These are phyloP conservation scores for Euzophera pinguis DNA, from an alignment of 2,888 invertebrate genomes.

Conservation along the genomic window DNA sequence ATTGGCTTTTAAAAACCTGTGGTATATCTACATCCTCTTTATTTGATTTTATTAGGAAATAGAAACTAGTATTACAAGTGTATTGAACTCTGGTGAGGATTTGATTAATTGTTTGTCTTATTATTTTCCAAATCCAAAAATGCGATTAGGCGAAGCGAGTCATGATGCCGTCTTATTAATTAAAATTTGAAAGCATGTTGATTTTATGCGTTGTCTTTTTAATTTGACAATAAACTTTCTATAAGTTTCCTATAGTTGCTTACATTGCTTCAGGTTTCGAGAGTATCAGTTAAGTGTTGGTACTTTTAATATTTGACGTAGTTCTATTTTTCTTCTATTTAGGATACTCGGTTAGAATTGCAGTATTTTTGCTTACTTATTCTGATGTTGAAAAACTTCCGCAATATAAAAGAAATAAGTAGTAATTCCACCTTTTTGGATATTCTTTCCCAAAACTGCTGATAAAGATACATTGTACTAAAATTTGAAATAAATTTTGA, in stretches of 20 bases:
- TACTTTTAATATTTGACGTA: no score
- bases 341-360: no score
- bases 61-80: slow-evolving; percentile 33
- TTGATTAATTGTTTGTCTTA: slow-evolving; percentile 4
- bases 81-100: slow-evolving; percentile 27
- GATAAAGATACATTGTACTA: no score
- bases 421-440: no score
- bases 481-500: no score
- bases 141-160: background rate
- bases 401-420: no score
- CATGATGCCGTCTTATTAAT: background rate
- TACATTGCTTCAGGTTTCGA: no score
- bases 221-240: background rate
- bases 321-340: no score
- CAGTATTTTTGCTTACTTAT: no score
- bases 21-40: background rate
- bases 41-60: slow-evolving; percentile 26
- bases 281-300: no score
- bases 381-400: no score
- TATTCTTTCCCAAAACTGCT: no score
- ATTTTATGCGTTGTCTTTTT: background rate
- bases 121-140: background rate
- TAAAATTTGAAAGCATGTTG: background rate
- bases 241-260: background rate
- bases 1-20: background rate